These are phyloP conservation scores for Trachymyrmex septentrionalis DNA, from an alignment of 1,140 invertebrate genomes.

Conservation along the genomic window DNA sequence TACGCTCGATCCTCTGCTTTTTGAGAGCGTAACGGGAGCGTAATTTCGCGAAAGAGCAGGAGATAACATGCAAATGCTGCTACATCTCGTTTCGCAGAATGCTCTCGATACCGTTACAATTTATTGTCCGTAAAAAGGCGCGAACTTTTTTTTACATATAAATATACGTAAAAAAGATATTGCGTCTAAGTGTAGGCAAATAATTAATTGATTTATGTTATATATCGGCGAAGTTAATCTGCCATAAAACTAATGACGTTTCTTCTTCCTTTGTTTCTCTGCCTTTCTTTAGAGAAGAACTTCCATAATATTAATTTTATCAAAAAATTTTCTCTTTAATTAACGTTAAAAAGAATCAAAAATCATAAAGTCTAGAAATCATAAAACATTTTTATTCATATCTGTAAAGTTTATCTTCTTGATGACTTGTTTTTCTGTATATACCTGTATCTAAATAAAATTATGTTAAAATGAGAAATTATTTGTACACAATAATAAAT, in stretches of 20 bases:
- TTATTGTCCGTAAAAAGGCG: conserved; percentile 49
- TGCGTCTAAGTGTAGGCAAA: neutral
- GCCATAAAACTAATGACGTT: neutral
- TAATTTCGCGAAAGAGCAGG: conserved; percentile 47
- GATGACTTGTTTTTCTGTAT: neutral
- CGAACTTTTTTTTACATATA: conserved; percentile 9
- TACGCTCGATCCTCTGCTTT: conserved; percentile 43
- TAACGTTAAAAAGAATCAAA: neutral
- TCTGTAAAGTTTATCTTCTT: neutral
- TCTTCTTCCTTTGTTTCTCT: neutral
- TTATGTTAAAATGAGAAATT: neutral
- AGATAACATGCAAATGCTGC: conserved; percentile 62
- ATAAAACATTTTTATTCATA: neutral
- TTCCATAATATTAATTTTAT: neutral
- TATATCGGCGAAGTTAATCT: neutral
- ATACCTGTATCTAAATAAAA: neutral
- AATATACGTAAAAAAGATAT: conserved; percentile 38
- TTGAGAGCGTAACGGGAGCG: conserved; percentile 36
- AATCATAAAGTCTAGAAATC: too few species aligned
- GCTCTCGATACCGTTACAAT: conserved; percentile 51
- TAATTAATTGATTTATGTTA: conserved; percentile 56
- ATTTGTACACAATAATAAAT: neutral
- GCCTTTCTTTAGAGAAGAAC: neutral
- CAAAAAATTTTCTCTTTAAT: neutral
- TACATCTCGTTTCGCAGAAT: conserved; percentile 51